phyloP scores from a whole-genome alignment of 1,140 invertebrate genomes.

The Tigriopus japonicus region DNA sequence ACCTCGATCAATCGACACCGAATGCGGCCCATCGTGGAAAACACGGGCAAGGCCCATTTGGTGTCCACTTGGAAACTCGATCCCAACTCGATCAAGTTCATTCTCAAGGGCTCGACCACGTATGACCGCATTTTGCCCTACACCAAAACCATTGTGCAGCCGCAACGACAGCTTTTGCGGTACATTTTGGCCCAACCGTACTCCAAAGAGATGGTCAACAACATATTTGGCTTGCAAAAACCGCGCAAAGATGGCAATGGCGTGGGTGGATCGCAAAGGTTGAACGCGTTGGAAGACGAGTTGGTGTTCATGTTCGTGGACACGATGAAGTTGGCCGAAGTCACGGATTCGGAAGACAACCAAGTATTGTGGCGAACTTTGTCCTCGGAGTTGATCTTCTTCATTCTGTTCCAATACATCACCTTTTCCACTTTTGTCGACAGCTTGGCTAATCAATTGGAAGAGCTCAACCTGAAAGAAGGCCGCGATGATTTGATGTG shows the following conservation, averaged over 20 bases:
- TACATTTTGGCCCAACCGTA: slow-evolving; percentile 89
- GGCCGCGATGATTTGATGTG: slow-evolving; percentile 91
- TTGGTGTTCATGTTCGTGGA: slow-evolving; percentile 73
- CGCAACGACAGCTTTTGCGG: slow-evolving; percentile 63
- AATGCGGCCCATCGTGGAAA: slow-evolving; percentile 81
- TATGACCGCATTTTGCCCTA: slow-evolving; percentile 46
- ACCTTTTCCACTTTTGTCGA: slow-evolving; percentile 79
- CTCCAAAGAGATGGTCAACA: slow-evolving; percentile 85
- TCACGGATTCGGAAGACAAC: slow-evolving; percentile 37
- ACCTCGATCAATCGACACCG: slow-evolving; percentile 71
- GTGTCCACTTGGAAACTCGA: slow-evolving; percentile 60
- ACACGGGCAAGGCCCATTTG: slow-evolving; percentile 51
- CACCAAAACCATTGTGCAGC: slow-evolving; percentile 64
- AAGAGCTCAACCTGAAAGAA: slow-evolving; percentile 33
- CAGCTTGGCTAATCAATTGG: slow-evolving; percentile 62
- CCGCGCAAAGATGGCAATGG: slow-evolving; percentile 29
- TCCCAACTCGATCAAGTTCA: slow-evolving; percentile 61
- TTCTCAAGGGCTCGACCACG: slow-evolving; percentile 52
- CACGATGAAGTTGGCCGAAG: slow-evolving; percentile 76
- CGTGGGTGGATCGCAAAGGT: slow-evolving; percentile 36
- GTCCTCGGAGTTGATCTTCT: slow-evolving; percentile 86
- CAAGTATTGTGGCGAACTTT: slow-evolving; percentile 80
- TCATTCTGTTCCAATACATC: slow-evolving; percentile 82
- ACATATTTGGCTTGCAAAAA: slow-evolving; percentile 79
- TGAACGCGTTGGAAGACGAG: slow-evolving; percentile 74